phyloP scores from a whole-genome alignment of 1,140 invertebrate genomes.

The Brachionus paranguensis region DNA sequence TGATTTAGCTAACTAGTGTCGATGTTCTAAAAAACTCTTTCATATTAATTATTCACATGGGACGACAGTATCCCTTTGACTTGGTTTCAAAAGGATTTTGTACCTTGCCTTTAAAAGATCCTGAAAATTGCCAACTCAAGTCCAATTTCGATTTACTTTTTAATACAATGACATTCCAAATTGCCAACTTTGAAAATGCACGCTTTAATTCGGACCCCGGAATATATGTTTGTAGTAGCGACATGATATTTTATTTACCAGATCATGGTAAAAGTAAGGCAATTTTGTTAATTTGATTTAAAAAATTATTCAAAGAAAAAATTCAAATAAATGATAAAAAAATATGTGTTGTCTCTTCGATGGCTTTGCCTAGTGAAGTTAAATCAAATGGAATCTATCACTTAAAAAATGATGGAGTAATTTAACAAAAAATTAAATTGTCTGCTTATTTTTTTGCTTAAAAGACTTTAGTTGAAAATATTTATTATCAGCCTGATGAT shows the following conservation, averaged over 20 bases:
- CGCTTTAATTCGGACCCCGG: constrained; percentile 47
- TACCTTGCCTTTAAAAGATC: not conserved
- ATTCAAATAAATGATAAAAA: constrained; percentile 42
- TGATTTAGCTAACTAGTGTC: constrained; percentile 51
- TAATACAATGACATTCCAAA: not conserved
- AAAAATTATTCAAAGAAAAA: not conserved
- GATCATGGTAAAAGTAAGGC: constrained; percentile 41
- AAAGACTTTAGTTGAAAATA: constrained; percentile 49
- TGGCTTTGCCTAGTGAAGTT: constrained; percentile 47
- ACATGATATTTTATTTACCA: constrained; percentile 53
- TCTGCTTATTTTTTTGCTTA: not conserved
- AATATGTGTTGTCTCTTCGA: constrained; percentile 50
- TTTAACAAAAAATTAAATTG: not conserved
- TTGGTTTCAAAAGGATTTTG: not conserved
- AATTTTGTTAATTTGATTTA: not conserved
- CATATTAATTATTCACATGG: constrained; percentile 57
- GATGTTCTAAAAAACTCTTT: constrained; percentile 54
- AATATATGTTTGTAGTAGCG: constrained; percentile 58
- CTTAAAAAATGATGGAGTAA: constrained; percentile 47
- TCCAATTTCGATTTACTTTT: not conserved
- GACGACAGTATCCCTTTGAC: constrained; percentile 6
- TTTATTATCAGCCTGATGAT: constrained; percentile 47
- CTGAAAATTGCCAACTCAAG: not conserved
- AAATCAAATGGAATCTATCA: constrained; percentile 55
- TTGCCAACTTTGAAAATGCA: not conserved